These are phyloP conservation scores for Platanista minor DNA, from an alignment of 2,113 vertebrate species.

Conservation along the genomic window DNA sequence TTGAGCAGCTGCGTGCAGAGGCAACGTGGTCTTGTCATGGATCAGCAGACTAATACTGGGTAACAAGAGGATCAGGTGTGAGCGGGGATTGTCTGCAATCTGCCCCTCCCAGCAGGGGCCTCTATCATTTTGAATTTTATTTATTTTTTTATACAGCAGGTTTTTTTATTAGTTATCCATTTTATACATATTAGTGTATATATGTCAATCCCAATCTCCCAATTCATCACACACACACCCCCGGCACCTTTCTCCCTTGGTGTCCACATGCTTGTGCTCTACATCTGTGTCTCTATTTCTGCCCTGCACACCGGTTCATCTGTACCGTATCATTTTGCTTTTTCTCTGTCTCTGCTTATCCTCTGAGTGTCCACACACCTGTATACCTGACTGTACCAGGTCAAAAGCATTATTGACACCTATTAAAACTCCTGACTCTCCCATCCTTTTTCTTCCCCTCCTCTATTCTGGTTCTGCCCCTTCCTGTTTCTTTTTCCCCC, in stretches of 20 bases:
- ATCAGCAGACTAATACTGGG: neutral
- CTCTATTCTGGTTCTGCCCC: neutral
- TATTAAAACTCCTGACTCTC: neutral
- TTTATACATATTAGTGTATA: no score
- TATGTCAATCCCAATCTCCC: no score
- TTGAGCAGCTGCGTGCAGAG: neutral
- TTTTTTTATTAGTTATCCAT: no score
- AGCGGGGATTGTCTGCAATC: no score
- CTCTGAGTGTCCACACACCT: neutral
- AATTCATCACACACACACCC: no score
- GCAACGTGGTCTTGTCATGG: neutral
- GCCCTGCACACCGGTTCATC: no score
- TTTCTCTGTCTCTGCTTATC: neutral
- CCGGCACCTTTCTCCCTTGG: no score
- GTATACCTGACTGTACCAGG: neutral
- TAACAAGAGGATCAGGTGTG: neutral
- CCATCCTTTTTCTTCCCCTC: neutral
- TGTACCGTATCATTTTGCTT: neutral
- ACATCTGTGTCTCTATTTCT: no score
- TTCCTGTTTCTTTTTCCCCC: neutral
- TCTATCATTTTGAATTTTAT: neutral
- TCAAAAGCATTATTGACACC: fast-evolving
- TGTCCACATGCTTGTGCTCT: no score
- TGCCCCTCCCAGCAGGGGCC: neutral
- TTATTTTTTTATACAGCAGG: neutral